Base-by-base conservation (phyloP, 1,140 invertebrate species). In the Calycopis cecrops region DNA sequence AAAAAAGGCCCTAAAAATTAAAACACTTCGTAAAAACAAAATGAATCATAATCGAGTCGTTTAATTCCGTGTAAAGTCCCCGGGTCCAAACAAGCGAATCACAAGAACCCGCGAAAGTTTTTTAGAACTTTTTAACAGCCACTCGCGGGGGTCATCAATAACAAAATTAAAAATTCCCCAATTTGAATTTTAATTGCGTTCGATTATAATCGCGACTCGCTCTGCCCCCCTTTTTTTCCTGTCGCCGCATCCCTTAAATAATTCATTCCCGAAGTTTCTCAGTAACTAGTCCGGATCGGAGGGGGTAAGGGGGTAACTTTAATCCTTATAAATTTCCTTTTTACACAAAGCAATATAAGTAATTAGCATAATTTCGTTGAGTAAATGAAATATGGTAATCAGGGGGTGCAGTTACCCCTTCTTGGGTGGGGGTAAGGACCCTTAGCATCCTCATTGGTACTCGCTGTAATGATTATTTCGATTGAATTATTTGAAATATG, bases 351-450 rank as follows among this genome's bases (percentile, higher is more conserved):
- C 84, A 87, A 87, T 87, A 87, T 87, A 85, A 84, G 79, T 87
- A 87, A 87, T 87, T 87, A 87, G 84, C 84, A 87, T 87, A 87
- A 87, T 87, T 87, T 87, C 81, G 84, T 87, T 87, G 84, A 87
- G 84, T 85, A 87, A 87, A 87, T 87, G 84, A 85, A 87, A 87
- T 87, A 87, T 87, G 84, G 84, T 87, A 87, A 87, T 87, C 68
- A 85, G 84, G 79, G 79, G 79, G 71, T 53, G 60, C 51, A 62
- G 67, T 53, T 70, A 80, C 73, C 79, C 79, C 76, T 77, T 78
- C 71, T 73, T 71, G 65, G 70, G 78, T 65, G 73, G 60, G 50
- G 57, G 63, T 63, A 65, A 62, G 73, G 71, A 61, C 68, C 76
- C 69, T 79, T 67, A 79, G 82, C 82, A 84, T 85, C 82, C 67